Base-by-base conservation (phyloP, 2,888 invertebrate species). In the Torymus tubicola region DNA sequence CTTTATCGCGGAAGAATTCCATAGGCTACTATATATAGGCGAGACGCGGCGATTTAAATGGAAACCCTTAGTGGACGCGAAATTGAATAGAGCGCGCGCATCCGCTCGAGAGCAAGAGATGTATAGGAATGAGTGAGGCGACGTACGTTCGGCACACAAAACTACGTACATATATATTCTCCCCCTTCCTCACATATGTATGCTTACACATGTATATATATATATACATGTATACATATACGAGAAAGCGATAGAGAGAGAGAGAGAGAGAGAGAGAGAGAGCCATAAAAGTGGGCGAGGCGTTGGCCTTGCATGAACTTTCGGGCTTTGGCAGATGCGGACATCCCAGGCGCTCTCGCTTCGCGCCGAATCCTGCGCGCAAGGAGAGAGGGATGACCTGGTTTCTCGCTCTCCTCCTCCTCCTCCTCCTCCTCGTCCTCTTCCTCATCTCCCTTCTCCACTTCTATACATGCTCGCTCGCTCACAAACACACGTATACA, bases 241-340 rank as follows among this genome's bases (percentile, higher is more conserved):
- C 31, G 65, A 65, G 4, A 42, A 16, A 1, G n/a, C 18, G 8
- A 63, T 1, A 21, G 42, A 72, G 21, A 53, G 24, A 73, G 24
- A 63, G 21, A 21, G 42, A 72, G 21, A 53, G 24, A 73, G 24
- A 42, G 61, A 61, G 18, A 61, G 31, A 50, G 13, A 65, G 10
- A 58, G 12, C 50, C 13, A 83, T 86, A 87, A 88, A 88, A 89
- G 86, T 88, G 88, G 88, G 87, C 86, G 88, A 89, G 88, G 88
- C 87, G 86, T 87, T 80, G 88, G 86, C 88, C 88, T 87, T 86
- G 82, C 84, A 83, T 87, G 87, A 88, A 88, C 88, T 89, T 87
- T 87, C 81, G 86, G 42, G 88, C 87, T 88, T 87, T 86, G 86
- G 86, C 86, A 86, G 86, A 87, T 87, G 87, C 86, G 86, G 84